Evolutionary conservation across 1,140 invertebrate genomes (phyloP), one percentile per base, ranked within the genome.

Genomic region (Zelostemma sp.): DNA sequence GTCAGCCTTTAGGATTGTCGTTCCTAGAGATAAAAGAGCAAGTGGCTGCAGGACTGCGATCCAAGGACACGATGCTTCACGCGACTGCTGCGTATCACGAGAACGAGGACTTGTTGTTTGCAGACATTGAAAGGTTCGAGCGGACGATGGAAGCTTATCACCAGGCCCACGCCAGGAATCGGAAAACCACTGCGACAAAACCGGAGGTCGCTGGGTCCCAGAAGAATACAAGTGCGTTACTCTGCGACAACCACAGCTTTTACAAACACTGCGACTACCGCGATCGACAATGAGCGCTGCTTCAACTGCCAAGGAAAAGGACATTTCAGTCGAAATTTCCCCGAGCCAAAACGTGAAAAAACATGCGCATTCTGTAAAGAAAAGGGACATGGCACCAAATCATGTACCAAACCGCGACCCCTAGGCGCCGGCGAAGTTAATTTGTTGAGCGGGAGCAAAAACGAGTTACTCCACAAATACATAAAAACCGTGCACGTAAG

Each of bases 1-100:
- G 55, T 40, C 45, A 45, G 1, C 45, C 45, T 15, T 48, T 58
- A 11, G 14, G 21, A 0, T 21, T 57, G 5, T 21, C 49, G 3
- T 61, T 61, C 35, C 16, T 14, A 0, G 58, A 53, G 47, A 53
- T 61, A 0, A 61, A 54, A 21, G 49, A 61, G 11, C 58, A 61
- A 12, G 49, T 61, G 11, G 43, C 41, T 9, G 40, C 35, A 9
- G 57, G 48, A 12, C 16, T 60, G 5, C 6, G 11, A 6, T 61
- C 28, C 3, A 18, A 18, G 17, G 41, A 53, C 9, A 38, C 38
- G 19, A 33, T 47, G 8, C 17, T 51, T n/a, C 16, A 25, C 12
- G 18, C 38, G 1, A 54, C 31, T 38, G 49, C 48, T n/a, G 16
- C 18, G 9, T 1, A 21, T 21, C 43, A 61, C 14, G 11, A 35